Conservation (phyloP, 2,113 vertebrate species). For the Paratilapia polleni region DNA sequence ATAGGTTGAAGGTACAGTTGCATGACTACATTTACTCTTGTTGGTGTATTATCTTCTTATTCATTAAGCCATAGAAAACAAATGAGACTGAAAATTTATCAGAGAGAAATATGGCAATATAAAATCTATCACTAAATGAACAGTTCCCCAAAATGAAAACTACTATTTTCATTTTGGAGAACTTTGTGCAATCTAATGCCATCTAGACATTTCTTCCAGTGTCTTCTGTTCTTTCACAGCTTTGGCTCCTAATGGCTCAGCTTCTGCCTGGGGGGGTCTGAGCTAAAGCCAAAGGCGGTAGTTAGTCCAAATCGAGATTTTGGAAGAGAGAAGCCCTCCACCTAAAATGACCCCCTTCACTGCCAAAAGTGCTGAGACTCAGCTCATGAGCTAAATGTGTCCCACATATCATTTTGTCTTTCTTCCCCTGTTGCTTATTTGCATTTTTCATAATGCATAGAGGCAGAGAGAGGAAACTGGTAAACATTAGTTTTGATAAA, state of each 20-base stretch:
- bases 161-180: constrained; percentile 14
- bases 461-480: not conserved
- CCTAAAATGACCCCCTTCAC: constrained; percentile 42
- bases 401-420: constrained; percentile 13
- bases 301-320: constrained; percentile 58
- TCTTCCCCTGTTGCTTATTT: constrained; percentile 14
- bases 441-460: constrained; percentile 24
- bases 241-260: constrained; percentile 57
- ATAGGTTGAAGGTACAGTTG: not conserved
- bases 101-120: not conserved
- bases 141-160: not conserved
- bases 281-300: constrained; percentile 46
- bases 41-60: not conserved
- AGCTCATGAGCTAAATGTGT: constrained; percentile 18
- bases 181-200: constrained; percentile 21
- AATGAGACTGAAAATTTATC: not conserved
- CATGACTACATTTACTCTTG: not conserved
- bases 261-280: constrained; percentile 49
- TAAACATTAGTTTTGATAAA: not conserved
- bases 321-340: constrained; percentile 54
- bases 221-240: constrained; percentile 31
- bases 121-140: constrained; percentile 2
- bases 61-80: constrained; percentile 2
- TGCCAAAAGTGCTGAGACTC: constrained; percentile 45
- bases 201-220: constrained; percentile 39